phyloP scores from a whole-genome alignment of 2,113 vertebrate genomes.

The Herpetotheres cachinnans region DNA sequence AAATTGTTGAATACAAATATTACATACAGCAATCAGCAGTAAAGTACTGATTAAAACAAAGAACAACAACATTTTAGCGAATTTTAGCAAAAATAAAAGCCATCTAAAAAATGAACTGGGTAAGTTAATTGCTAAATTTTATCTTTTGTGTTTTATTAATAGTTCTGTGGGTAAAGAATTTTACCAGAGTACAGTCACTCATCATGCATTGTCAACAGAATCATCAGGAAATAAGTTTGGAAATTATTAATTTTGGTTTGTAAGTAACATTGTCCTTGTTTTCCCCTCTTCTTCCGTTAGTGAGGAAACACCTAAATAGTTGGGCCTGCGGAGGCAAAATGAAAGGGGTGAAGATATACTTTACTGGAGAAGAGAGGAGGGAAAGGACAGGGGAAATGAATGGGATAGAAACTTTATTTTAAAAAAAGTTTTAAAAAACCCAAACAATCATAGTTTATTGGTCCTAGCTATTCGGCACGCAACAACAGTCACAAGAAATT shows the following conservation, averaged over 20 bases:
- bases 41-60: background rate
- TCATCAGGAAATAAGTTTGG: background rate
- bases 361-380: background rate
- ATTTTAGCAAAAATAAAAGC: background rate
- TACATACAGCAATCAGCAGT: background rate
- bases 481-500: background rate
- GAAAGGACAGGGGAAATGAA: background rate
- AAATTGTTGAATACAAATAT: background rate
- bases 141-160: background rate
- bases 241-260: background rate
- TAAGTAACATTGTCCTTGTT: background rate
- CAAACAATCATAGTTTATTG: background rate
- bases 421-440: background rate
- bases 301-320: background rate
- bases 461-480: background rate
- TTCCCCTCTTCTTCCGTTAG: background rate
- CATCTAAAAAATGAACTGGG: background rate
- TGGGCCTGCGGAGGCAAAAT: background rate
- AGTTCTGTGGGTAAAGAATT: background rate
- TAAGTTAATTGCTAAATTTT: background rate
- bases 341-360: background rate
- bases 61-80: background rate
- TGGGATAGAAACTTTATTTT: background rate
- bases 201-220: background rate
- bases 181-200: background rate